phyloP scores from a whole-genome alignment of 1,140 invertebrate species.

The Leptonema lineaticorne region DNA sequence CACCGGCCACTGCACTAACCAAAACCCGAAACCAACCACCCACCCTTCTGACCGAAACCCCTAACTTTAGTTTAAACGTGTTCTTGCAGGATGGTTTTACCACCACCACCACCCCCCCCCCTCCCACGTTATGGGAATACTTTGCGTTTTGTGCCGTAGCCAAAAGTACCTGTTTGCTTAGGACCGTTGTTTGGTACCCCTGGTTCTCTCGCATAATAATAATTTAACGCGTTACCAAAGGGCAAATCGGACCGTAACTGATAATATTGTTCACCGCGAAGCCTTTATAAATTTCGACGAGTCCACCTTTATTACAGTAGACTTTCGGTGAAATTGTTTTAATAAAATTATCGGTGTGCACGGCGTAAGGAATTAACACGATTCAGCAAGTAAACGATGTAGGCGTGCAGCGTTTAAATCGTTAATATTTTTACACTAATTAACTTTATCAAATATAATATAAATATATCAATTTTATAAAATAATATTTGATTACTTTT shows the following conservation, averaged over 20 bases:
- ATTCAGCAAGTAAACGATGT: no score
- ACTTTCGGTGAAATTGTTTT: no score
- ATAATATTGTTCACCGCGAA: background rate
- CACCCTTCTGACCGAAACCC: conserved; percentile 17
- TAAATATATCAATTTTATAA: no score
- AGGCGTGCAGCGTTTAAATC: no score
- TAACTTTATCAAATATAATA: no score
- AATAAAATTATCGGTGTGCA: no score
- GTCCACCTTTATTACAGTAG: background rate
- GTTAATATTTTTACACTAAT: no score
- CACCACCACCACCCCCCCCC: conserved; percentile 18
- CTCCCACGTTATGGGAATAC: background rate
- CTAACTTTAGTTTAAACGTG: conserved; percentile 41
- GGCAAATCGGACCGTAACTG: background rate
- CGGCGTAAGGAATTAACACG: no score
- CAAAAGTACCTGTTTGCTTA: conserved; percentile 6
- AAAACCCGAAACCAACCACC: conserved; percentile 37
- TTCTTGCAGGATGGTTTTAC: background rate
- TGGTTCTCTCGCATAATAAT: conserved; percentile 1
- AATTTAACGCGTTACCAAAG: background rate
- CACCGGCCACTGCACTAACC: no score
- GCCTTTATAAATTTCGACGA: background rate
- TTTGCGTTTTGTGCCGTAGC: conserved; percentile 13
- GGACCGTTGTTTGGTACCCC: background rate
- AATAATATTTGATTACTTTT: no score